Evolutionary conservation across 2,888 invertebrate species (phyloP).

Genomic region (Nemotelus pantherinus): DNA sequence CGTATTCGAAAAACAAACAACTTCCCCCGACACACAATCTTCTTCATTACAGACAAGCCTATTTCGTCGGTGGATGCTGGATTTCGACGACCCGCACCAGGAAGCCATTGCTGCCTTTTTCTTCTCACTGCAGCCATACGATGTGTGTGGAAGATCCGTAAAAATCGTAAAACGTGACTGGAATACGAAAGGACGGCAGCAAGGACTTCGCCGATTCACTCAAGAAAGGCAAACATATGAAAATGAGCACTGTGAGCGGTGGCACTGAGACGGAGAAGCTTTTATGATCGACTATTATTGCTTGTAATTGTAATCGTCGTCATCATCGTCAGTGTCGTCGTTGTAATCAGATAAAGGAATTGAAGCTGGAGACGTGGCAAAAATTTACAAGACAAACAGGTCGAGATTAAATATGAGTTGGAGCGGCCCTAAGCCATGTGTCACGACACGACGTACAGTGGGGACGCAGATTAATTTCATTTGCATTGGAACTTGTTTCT

Average conservation of each 20-base stretch:
- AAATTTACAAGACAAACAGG: constrained; percentile 16
- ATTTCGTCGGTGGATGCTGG: no score
- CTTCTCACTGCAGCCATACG: neutral
- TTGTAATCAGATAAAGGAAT: constrained; percentile 21
- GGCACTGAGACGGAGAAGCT: constrained; percentile 4
- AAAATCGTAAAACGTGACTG: constrained; percentile 38
- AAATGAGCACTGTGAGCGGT: constrained; percentile 1
- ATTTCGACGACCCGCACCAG: neutral
- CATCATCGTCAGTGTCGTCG: neutral
- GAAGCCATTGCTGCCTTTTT: neutral
- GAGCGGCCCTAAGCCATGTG: neutral
- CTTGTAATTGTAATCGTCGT: constrained; percentile 42
- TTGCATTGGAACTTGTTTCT: neutral
- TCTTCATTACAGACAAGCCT: no score
- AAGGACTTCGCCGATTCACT: neutral
- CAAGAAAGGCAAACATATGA: constrained; percentile 26
- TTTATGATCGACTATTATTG: constrained; percentile 43
- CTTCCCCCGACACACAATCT: no score
- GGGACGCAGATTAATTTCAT: neutral
- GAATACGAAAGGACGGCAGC: neutral
- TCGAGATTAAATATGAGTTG: neutral
- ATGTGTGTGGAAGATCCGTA: constrained; percentile 6
- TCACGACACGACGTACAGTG: neutral
- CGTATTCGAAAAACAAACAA: no score
- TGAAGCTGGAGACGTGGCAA: constrained; percentile 8